Evolutionary conservation across 2,888 invertebrate species (phyloP), one percentile per base, ranked within the genome.

Genomic region (Linhomoeus sp.): DNA sequence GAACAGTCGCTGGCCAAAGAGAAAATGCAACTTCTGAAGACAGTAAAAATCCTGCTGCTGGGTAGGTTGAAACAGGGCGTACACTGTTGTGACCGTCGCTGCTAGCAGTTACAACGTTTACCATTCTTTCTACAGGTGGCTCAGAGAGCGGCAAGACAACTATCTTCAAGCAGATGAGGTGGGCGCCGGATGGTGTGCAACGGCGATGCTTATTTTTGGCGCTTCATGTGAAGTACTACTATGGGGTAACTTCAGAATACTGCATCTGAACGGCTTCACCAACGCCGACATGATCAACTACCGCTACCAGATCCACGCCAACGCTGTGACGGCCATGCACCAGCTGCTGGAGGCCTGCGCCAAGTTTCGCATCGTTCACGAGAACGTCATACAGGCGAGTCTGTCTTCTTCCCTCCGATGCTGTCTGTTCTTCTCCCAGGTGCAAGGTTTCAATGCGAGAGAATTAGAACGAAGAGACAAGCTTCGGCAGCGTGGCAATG

Each of bases 111-210:
- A n/a, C n/a, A n/a, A n/a, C n/a, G n/a, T n/a, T n/a, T n/a, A n/a
- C n/a, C n/a, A n/a, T n/a, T n/a, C n/a, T n/a, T n/a, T n/a, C n/a
- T 52, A 35, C 51, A 41, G 52, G 52, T 25, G 52, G 53, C 20
- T 45, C 54, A 0, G 56, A 55, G 33, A 52, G 54, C 25, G 57
- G 57, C 23, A 57, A 57, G 40, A 53, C 55, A 25, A 57, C 57
- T 2, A 53, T 57, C 23, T 56, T 56, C 47, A 53, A 53, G 43
- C 57, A 57, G 36, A 57, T 57, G 57, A 45, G 56, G 57, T 55
- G 17, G 20, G 45, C 48, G 2, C n/a, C 33, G 12, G 14, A 3
- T 33, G 38, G 29, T 22, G 20, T 20, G 15, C 22, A 20, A 29
- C 5, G 7, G 29, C 29, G 12, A 29, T 29, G n/a, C n/a, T n/a